Conservation (phyloP, 2,797 vertebrate genomes). For the Lepidocolaptes lacrymiger region DNA sequence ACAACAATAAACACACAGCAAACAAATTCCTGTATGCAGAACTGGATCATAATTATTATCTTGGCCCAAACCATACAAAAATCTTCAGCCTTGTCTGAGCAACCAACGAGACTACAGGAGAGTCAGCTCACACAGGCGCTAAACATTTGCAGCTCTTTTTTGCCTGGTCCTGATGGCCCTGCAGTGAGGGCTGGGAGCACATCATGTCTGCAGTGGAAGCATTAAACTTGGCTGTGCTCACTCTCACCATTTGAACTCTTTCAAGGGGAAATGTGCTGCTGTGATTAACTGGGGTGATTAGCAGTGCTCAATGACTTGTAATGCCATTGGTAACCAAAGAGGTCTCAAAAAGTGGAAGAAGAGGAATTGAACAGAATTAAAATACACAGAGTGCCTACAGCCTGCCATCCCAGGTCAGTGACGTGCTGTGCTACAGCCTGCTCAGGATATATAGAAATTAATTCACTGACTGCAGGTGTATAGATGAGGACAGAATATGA, state of each 20-base stretch:
- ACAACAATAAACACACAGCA: not conserved
- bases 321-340: slow-evolving; percentile 33
- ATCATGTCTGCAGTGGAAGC: slow-evolving; percentile 3
- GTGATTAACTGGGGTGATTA: slow-evolving; percentile 51
- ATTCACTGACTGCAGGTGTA: slow-evolving; percentile 32
- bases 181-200: not conserved
- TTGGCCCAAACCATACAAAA: not conserved
- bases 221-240: not conserved
- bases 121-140: not conserved
- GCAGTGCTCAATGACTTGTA: slow-evolving; percentile 19
- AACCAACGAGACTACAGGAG: not conserved
- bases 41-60: not conserved
- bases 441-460: not conserved
- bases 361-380: not conserved
- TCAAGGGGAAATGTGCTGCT: slow-evolving; percentile 31
- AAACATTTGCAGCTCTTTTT: not conserved
- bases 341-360: slow-evolving; percentile 21
- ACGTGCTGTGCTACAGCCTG: not conserved
- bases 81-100: not conserved
- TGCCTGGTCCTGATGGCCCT: not conserved
- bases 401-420: not conserved
- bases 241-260: slow-evolving; percentile 28
- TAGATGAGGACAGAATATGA: slow-evolving; percentile 20
- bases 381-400: not conserved
- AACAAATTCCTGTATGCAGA: not conserved